A percentile compares a stretch with the other conserved stretches of the same genome.
These are phyloP conservation scores for Sarotherodon lohbergeri DNA, from an alignment of 2,113 vertebrate species.

Conservation along the genomic window DNA sequence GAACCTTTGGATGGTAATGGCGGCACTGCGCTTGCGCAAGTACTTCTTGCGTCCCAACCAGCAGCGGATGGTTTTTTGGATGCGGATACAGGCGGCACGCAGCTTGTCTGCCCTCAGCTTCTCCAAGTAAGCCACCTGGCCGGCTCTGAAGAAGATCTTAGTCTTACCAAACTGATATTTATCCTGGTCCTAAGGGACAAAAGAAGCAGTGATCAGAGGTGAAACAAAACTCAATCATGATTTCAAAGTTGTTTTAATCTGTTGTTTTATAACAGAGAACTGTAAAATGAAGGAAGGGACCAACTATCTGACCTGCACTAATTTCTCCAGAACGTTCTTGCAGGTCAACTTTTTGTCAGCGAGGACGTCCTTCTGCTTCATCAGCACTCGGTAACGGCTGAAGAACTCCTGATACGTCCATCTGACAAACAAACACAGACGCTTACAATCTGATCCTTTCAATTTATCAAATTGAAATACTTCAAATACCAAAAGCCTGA, in stretches of 20 bases:
- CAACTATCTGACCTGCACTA: conserved; percentile 80
- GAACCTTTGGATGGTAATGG: conserved; percentile 88
- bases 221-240: not conserved
- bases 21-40: conserved; percentile 83
- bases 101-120: conserved; percentile 95
- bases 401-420: conserved; percentile 99
- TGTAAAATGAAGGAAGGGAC: not conserved
- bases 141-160: conserved; percentile 98
- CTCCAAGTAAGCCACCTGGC: conserved; percentile 96
- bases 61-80: conserved; percentile 96
- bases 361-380: conserved; percentile 96
- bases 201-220: not conserved
- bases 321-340: conserved; percentile 91
- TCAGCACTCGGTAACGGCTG: conserved; percentile 94
- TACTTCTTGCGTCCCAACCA: conserved; percentile 96
- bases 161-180: conserved; percentile 99
- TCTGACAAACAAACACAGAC: conserved; percentile 59
- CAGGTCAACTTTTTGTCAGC: conserved; percentile 90
- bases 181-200: conserved; percentile 83
- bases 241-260: not conserved
- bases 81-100: conserved; percentile 91
- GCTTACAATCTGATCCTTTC: not conserved
- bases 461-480: not conserved
- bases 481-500: not conserved
- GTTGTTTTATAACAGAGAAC: not conserved